Base-by-base conservation (phyloP, 2,888 invertebrate species). In the Phaedon cochleariae region DNA sequence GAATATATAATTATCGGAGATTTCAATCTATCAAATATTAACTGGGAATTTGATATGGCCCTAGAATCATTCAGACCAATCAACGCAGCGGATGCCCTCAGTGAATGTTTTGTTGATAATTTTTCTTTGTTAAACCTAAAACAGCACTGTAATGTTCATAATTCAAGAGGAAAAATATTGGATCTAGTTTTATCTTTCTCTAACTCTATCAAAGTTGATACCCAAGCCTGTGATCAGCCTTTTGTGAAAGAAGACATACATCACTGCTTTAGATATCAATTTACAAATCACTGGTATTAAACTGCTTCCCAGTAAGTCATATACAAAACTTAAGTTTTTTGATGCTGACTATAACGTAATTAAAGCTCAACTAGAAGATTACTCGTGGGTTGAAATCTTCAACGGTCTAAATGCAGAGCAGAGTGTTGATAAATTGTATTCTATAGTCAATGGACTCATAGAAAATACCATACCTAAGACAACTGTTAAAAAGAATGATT, bases 141-240 rank as follows among this genome's bases (percentile, higher is more conserved):
- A 46, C 46, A 46, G 20, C 46, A 46, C 15, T 46, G 20, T 18
- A 18, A 46, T 10, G 15, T 18, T 46, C 20, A 6, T 6, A 46
- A 46, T 34, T 46, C 46, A 46, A 46, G 46, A 46, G 46, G 46
- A 46, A 46, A 2, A 17, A 46, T 46, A 46, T 17, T 46, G 10
- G 17, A 46, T 17, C 6, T 46, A 17, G 5, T 20, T 46, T 6
- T 20, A 9, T 46, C 46, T 17, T 18, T 46, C 10, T 34, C 34
- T 7, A 34, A 10, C 10, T 34, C 34, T 7, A 34, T 10, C 12
- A 34, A 34, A 7, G 10, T 34, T 10, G 34, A 34, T 7, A 10
- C 10, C 10, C 34, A 34, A 34, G 34, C 18, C 15, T 46, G 2
- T 46, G 10, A 46, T 20, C 10, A 3, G 46, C 46, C 46, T 6